Conservation (phyloP, 2,113 vertebrate genomes). For the Myotis lucifugus region DNA sequence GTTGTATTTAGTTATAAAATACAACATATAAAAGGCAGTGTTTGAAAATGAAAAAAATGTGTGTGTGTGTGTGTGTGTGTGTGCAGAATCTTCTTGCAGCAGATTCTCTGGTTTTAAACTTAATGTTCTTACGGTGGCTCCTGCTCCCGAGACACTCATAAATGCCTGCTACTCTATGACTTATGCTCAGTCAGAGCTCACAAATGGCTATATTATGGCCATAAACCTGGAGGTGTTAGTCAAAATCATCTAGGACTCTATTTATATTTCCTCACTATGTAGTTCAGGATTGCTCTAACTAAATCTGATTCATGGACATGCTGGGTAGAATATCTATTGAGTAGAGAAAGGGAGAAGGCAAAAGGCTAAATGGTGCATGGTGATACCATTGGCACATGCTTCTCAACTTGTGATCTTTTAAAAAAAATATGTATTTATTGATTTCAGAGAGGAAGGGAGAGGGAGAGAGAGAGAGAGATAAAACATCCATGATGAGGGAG, state of each 20-base stretch:
- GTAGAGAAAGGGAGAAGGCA: not conserved
- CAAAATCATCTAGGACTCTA: not conserved
- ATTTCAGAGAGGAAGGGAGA: too few species aligned
- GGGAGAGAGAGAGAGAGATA: too few species aligned
- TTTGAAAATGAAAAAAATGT: not conserved
- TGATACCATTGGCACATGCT: not conserved
- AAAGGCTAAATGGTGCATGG: not conserved
- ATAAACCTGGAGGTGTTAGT: constrained; percentile 14
- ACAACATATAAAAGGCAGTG: not conserved
- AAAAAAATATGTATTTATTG: too few species aligned
- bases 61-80: too few species aligned
- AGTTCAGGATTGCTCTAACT: not conserved
- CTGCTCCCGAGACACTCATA: not conserved
- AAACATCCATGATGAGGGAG: too few species aligned
- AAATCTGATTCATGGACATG: not conserved
- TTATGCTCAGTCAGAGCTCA: not conserved
- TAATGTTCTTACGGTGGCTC: not conserved
- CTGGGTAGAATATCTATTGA: not conserved
- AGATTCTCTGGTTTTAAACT: constrained; percentile 39
- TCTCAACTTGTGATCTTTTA: not conserved
- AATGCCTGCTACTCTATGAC: not conserved
- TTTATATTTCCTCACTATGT: not conserved
- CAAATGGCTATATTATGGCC: not conserved
- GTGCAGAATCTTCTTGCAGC: not conserved
- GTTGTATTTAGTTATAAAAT: constrained; percentile 32